These are phyloP conservation scores for Eupleurogrammus muticus DNA, from an alignment of 2,797 vertebrate genomes.

Conservation along the genomic window DNA sequence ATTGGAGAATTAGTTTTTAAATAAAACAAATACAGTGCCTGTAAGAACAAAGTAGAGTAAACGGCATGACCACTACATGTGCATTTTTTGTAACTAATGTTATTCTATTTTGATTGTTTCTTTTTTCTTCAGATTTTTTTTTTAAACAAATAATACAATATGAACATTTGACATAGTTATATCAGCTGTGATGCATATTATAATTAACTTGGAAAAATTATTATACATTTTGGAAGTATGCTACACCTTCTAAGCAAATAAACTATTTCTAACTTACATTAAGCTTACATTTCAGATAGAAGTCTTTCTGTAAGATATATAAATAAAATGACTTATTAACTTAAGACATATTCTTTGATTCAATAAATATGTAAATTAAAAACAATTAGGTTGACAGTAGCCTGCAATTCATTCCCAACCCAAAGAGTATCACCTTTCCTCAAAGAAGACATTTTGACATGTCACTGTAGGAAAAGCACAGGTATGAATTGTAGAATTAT, in stretches of 20 bases:
- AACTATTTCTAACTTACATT: not conserved
- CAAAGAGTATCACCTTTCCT: not conserved
- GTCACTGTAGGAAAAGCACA: not conserved
- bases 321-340: not conserved
- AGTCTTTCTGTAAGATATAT: not conserved
- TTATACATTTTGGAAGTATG: not conserved
- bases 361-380: not conserved
- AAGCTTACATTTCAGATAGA: not conserved
- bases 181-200: not conserved
- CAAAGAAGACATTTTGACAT: too few species aligned
- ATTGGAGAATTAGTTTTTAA: not conserved
- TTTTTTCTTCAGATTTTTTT: not conserved
- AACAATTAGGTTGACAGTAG: not conserved
- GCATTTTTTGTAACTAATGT: not conserved
- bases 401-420: not conserved
- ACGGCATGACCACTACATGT: too few species aligned
- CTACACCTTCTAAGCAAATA: not conserved
- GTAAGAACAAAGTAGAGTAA: not conserved
- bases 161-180: not conserved
- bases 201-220: not conserved
- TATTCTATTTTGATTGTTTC: conserved; percentile 1
- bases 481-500: not conserved
- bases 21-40: not conserved
- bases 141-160: not conserved
- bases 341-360: not conserved